A percentile compares a stretch with the other conserved stretches of the same genome.
These are phyloP conservation scores for Tenodera sinensis DNA, from an alignment of 2,888 invertebrate species.

Conservation along the genomic window DNA sequence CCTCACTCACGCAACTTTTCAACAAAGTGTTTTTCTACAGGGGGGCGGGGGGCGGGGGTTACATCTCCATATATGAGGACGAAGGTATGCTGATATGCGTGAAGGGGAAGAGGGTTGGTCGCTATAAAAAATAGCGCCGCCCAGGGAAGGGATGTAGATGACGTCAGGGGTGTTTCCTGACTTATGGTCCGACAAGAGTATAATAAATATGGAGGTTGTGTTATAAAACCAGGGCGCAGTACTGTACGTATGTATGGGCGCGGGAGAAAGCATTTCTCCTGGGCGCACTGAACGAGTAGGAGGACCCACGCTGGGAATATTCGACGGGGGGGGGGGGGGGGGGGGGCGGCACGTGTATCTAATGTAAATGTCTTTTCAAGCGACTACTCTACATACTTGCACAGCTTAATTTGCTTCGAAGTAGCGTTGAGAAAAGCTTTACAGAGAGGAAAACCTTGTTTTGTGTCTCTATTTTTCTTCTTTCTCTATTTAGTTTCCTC, in stretches of 20 bases:
- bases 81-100: too few species aligned
- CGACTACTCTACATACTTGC: background rate
- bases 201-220: background rate
- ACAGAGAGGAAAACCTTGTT: background rate
- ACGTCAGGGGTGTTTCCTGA: background rate
- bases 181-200: slow-evolving; percentile 6
- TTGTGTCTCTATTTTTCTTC: background rate
- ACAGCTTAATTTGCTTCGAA: background rate
- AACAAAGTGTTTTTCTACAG: background rate
- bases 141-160: background rate
- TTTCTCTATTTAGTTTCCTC: background rate
- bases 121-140: background rate
- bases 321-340: too few species aligned
- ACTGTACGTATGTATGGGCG: background rate
- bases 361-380: background rate
- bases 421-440: background rate
- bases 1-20: background rate
- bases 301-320: background rate
- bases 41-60: background rate
- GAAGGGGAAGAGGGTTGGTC: background rate
- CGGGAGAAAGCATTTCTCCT: background rate
- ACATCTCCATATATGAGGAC: background rate
- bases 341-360: background rate
- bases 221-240: background rate
- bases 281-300: too few species aligned